Conservation (phyloP, 1,140 invertebrate species). For the Hylaeus anthracinus region DNA sequence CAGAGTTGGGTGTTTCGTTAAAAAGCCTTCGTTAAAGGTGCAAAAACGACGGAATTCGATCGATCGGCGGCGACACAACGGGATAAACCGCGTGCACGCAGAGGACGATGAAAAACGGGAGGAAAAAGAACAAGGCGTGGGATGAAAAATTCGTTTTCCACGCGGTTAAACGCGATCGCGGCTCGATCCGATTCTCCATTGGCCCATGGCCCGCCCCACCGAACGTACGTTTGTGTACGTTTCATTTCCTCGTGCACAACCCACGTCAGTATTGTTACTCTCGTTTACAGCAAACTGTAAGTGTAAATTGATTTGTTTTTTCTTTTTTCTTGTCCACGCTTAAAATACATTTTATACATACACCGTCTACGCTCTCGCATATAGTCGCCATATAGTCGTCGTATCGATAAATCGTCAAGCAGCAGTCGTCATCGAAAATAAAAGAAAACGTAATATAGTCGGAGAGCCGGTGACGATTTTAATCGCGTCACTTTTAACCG, state of each 20-base stretch:
- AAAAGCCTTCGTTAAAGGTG: no score
- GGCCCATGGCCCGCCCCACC: slow-evolving; percentile 48
- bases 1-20: background rate
- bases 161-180: slow-evolving; percentile 1
- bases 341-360: slow-evolving; percentile 75
- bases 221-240: slow-evolving; percentile 50
- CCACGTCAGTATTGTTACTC: slow-evolving; percentile 65
- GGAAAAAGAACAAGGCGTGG: background rate
- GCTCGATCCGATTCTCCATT: slow-evolving; percentile 58
- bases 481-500: no score
- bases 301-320: slow-evolving; percentile 57
- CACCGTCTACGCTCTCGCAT: slow-evolving; percentile 50
- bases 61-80: background rate
- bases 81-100: background rate
- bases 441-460: background rate
- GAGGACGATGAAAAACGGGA: background rate
- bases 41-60: background rate
- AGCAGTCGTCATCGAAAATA: background rate
- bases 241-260: slow-evolving; percentile 65
- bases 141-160: slow-evolving; percentile 16
- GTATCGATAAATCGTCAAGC: slow-evolving; percentile 1
- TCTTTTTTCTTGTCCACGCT: slow-evolving; percentile 60
- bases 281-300: slow-evolving; percentile 63
- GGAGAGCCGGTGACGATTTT: no score
- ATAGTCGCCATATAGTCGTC: slow-evolving; percentile 45